Percentiles rank a stretch among this genome's conserved stretches.
These are phyloP conservation scores for Triplophysa bombifrons DNA, from an alignment of 2,797 vertebrate species.

Conservation along the genomic window DNA sequence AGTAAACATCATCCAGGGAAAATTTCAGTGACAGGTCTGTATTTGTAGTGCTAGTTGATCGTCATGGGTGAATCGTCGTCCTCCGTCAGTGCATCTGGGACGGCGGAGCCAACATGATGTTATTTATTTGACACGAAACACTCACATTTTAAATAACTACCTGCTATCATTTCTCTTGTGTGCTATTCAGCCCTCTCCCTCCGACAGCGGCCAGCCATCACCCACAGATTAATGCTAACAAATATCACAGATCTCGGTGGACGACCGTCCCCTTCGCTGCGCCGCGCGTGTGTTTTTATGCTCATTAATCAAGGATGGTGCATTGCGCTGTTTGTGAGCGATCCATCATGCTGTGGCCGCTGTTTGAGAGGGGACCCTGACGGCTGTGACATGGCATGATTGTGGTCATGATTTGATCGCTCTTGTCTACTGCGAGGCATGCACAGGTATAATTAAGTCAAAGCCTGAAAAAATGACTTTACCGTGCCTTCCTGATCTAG, in stretches of 20 bases:
- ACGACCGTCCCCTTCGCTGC: neutral
- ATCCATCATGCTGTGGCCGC: constrained; percentile 54
- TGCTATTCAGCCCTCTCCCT: constrained; percentile 18
- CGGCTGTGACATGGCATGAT: constrained; percentile 38
- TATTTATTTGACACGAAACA: constrained; percentile 35
- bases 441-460: constrained; percentile 50
- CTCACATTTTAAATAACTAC: constrained; percentile 42
- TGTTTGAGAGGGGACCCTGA: constrained; percentile 43
- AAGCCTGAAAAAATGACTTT: constrained; percentile 36
- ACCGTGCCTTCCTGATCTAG: too few relatives aligned
- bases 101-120: constrained; percentile 15
- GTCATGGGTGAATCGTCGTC: constrained; percentile 51
- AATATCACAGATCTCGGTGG: constrained; percentile 32
- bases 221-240: constrained; percentile 45
- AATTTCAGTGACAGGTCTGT: constrained; percentile 11
- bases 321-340: constrained; percentile 51
- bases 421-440: constrained; percentile 45
- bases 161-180: constrained; percentile 30
- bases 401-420: constrained; percentile 41
- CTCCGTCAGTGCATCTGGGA: constrained; percentile 34
- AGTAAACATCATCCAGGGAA: constrained; percentile 10
- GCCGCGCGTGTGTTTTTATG: neutral
- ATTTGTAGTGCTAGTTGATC: constrained; percentile 44
- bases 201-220: constrained; percentile 13
- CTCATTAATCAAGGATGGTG: constrained; percentile 55